These are phyloP conservation scores for Omphaloscelis lunosa DNA, from an alignment of 2,888 invertebrate genomes.

Conservation along the genomic window DNA sequence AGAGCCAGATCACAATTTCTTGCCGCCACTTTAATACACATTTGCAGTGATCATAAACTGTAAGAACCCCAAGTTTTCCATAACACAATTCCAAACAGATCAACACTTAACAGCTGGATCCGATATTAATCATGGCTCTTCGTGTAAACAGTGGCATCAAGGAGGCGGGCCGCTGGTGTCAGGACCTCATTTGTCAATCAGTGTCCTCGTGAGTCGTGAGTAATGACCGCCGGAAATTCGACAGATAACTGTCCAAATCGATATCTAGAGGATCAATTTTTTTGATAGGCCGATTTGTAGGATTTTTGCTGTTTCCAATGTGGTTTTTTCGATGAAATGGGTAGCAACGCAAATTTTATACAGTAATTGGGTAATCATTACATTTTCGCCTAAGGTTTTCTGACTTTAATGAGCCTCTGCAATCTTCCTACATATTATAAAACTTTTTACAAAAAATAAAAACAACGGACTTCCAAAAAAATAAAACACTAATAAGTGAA, in stretches of 20 bases:
- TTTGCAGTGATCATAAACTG: too few relatives aligned
- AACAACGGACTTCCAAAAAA: too few relatives aligned
- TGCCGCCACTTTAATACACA: too few relatives aligned
- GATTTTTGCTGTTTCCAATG: neutral
- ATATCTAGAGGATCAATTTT: slow-evolving; percentile 21
- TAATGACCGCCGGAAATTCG: slow-evolving; percentile 48
- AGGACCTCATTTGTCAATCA: slow-evolving; percentile 65
- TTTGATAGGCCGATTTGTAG: neutral
- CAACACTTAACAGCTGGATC: slow-evolving; percentile 25
- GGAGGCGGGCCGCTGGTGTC: slow-evolving; percentile 33
- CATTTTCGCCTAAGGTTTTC: neutral
- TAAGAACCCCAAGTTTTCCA: neutral
- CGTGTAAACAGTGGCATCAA: slow-evolving; percentile 41
- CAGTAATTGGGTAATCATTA: neutral
- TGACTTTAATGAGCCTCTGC: neutral
- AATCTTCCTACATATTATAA: too few relatives aligned
- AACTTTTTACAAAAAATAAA: too few relatives aligned
- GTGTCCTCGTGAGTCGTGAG: slow-evolving; percentile 63
- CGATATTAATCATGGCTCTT: slow-evolving; percentile 43
- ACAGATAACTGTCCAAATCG: slow-evolving; percentile 44
- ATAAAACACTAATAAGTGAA: too few relatives aligned
- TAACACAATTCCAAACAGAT: slow-evolving; percentile 14
- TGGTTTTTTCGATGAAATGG: neutral
- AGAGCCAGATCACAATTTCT: too few relatives aligned
- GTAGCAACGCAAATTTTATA: neutral